Evolutionary conservation across 2,113 vertebrate genomes (phyloP).

Genomic region (Pimephales promelas): DNA sequence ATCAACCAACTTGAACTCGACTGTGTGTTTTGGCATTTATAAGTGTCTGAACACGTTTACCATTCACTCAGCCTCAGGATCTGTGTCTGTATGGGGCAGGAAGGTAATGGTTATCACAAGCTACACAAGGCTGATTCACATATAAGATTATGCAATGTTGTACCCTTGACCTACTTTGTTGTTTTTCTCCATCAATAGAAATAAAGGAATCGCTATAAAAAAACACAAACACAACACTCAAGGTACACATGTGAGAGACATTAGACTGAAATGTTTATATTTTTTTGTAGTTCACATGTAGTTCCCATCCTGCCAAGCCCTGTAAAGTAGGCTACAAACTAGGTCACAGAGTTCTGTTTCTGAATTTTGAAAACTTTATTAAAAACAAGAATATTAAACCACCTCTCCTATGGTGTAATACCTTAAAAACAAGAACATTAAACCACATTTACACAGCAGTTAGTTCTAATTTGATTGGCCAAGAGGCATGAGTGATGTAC

Average conservation of each 20-base stretch:
- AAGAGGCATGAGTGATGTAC: background rate
- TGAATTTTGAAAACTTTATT: constrained; percentile 12
- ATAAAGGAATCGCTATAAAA: background rate
- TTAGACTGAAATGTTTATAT: background rate
- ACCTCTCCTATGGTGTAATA: background rate
- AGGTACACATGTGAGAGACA: background rate
- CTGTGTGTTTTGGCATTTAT: background rate
- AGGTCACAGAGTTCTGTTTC: constrained; percentile 7
- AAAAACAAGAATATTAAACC: constrained; percentile 8
- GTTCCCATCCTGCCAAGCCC: constrained; percentile 13
- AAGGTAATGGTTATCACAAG: constrained; percentile 23
- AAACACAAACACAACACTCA: background rate
- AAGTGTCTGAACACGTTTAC: constrained; percentile 16
- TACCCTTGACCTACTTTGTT: background rate
- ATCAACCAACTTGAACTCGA: background rate
- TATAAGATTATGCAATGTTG: background rate
- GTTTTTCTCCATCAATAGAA: background rate
- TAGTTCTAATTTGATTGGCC: background rate
- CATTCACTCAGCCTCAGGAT: constrained; percentile 1
- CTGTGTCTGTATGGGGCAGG: background rate
- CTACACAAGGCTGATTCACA: background rate
- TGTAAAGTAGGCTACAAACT: constrained; percentile 38
- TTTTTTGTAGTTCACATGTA: background rate
- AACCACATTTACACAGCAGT: background rate
- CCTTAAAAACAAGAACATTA: constrained; percentile 4